These are phyloP conservation scores for Eupithecia inturbata DNA, from an alignment of 2,888 invertebrate genomes.

Conservation along the genomic window DNA sequence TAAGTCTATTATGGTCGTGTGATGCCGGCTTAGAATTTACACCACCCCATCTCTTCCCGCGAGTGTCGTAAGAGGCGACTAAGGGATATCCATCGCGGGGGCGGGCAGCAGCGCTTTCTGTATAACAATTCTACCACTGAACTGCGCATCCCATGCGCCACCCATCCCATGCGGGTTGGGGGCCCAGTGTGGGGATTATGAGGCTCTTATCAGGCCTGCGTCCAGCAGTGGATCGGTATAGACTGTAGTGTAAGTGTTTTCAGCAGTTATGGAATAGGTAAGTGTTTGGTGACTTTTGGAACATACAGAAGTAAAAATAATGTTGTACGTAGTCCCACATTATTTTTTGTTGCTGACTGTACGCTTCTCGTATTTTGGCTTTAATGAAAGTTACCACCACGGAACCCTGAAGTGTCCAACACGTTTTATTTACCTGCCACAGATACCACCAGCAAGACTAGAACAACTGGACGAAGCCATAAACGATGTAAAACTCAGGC, in stretches of 20 bases:
- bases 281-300: background rate
- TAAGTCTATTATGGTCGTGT: too few species aligned
- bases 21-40: too few species aligned
- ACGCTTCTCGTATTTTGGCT: background rate
- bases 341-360: background rate
- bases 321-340: background rate
- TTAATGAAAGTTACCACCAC: background rate
- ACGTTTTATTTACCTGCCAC: background rate
- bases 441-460: conserved; percentile 93
- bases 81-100: too few species aligned
- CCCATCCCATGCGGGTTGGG: too few species aligned
- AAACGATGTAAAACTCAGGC: conserved; percentile 91
- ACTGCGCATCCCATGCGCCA: too few species aligned
- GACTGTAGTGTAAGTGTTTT: background rate
- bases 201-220: too few species aligned
- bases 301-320: background rate
- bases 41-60: too few species aligned
- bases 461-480: conserved; percentile 92
- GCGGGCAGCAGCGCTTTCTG: too few species aligned
- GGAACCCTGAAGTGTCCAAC: background rate
- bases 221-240: too few species aligned
- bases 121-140: too few species aligned
- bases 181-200: too few species aligned
- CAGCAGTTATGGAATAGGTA: background rate
- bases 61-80: too few species aligned